Evolutionary conservation across 2,797 vertebrate species (phyloP).

Genomic region (Mormyrus hasselquistii): DNA sequence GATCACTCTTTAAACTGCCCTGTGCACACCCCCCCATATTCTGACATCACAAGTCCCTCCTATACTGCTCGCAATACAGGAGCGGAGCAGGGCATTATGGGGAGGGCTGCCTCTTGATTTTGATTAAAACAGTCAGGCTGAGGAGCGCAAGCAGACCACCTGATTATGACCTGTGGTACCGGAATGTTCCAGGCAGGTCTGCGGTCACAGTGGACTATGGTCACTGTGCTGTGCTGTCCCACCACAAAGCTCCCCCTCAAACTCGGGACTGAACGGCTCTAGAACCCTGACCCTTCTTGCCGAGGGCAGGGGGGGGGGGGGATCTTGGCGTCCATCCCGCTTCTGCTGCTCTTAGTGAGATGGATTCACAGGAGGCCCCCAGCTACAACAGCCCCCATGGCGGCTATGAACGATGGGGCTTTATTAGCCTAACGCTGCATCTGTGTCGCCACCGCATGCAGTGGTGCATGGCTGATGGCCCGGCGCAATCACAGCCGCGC

Average conservation of each 20-base stretch:
- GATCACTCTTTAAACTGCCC: conserved; percentile 31
- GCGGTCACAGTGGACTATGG: background rate
- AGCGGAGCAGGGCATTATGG: background rate
- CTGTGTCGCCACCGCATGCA: conserved; percentile 44
- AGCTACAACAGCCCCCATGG: conserved; percentile 38
- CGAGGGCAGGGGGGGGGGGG: background rate
- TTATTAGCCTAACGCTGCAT: conserved; percentile 33
- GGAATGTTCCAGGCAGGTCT: background rate
- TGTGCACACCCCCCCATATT: conserved; percentile 37
- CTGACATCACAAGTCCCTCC: conserved; percentile 27
- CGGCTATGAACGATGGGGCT: conserved; percentile 37
- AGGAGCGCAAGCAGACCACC: background rate
- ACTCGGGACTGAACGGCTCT: background rate
- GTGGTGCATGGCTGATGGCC: conserved; percentile 47
- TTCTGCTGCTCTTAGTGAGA: conserved; percentile 38
- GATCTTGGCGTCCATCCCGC: conserved; percentile 15
- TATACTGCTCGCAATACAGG: background rate
- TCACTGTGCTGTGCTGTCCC: background rate
- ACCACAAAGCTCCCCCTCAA: background rate
- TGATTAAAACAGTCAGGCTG: background rate
- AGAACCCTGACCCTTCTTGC: background rate
- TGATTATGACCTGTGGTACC: background rate
- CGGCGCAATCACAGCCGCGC: conserved; percentile 50
- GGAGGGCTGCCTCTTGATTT: background rate
- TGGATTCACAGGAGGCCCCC: conserved; percentile 44